phyloP scores from a whole-genome alignment of 2,888 invertebrate genomes.

The Epinotia nisella region DNA sequence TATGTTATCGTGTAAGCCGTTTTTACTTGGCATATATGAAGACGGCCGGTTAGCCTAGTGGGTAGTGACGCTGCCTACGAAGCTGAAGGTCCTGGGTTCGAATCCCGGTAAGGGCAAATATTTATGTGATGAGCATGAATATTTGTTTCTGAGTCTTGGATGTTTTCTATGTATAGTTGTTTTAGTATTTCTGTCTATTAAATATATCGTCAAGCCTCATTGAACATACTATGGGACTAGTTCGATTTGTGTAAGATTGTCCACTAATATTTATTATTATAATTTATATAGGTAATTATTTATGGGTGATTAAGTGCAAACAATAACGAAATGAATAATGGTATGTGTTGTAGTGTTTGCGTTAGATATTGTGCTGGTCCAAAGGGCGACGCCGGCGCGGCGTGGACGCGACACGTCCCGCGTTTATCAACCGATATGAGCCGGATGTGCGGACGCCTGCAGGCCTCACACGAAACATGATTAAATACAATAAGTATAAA shows the following conservation, averaged over 20 bases:
- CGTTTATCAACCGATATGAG: constrained; percentile 47
- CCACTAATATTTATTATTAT: too few relatives aligned
- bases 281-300: neutral
- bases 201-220: too few relatives aligned
- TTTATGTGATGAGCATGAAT: too few relatives aligned
- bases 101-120: too few relatives aligned
- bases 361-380: constrained; percentile 36
- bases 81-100: too few relatives aligned
- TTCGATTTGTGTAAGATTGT: too few relatives aligned
- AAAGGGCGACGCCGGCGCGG: constrained; percentile 35
- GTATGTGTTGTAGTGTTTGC: constrained; percentile 26
- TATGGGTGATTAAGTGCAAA: constrained; percentile 1
- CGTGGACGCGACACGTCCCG: constrained; percentile 1
- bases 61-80: too few relatives aligned
- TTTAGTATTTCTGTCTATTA: too few relatives aligned
- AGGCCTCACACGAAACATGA: neutral
- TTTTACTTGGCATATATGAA: neutral
- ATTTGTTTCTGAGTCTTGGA: too few relatives aligned
- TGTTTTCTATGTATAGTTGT: too few relatives aligned
- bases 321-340: constrained; percentile 8
- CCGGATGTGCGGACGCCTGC: constrained; percentile 46
- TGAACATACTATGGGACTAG: too few relatives aligned
- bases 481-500: neutral
- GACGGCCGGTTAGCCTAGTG: too few relatives aligned
- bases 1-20: constrained; percentile 1